A percentile compares a stretch with the other conserved stretches of the same genome.
Evolutionary conservation across 2,113 vertebrate species (phyloP).

Genomic region (Corydoras sp.): DNA sequence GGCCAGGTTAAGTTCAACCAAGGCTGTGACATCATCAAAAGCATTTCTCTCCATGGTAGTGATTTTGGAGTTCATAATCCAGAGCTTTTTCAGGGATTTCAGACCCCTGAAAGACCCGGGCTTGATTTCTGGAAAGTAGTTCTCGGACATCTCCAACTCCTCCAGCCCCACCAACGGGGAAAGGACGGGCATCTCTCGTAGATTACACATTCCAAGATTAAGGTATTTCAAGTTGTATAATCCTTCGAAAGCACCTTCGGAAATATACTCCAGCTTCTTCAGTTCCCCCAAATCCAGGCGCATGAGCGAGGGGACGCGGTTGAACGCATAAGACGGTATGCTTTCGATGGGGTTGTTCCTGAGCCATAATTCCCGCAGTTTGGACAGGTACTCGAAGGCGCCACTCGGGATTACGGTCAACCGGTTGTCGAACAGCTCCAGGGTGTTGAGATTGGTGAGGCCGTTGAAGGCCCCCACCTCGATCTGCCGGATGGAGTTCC

Average conservation of each 20-base stretch:
- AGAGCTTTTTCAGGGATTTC: constrained; percentile 88
- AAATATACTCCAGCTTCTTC: constrained; percentile 93
- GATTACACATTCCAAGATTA: constrained; percentile 95
- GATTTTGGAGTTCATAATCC: constrained; percentile 98
- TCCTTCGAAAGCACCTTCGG: constrained; percentile 93
- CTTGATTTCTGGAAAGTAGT: constrained; percentile 86
- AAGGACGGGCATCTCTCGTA: constrained; percentile 89
- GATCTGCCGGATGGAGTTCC: constrained; percentile 93
- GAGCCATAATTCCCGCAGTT: constrained; percentile 93
- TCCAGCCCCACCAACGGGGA: constrained; percentile 85
- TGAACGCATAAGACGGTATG: constrained; percentile 96
- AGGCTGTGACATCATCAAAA: constrained; percentile 88
- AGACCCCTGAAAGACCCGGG: constrained; percentile 89
- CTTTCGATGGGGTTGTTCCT: constrained; percentile 97
- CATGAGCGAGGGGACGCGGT: constrained; percentile 93
- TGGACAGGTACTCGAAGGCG: constrained; percentile 96
- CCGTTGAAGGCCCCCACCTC: constrained; percentile 98
- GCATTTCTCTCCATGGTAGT: constrained; percentile 88
- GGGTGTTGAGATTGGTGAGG: constrained; percentile 92
- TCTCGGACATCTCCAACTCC: constrained; percentile 96
- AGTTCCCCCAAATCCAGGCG: constrained; percentile 94
- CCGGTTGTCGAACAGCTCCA: constrained; percentile 98
- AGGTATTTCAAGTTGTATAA: constrained; percentile 96
- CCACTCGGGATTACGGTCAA: constrained; percentile 95
- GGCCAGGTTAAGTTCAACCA: constrained; percentile 96